A percentile compares a stretch with the other conserved stretches of the same genome.
Evolutionary conservation across 2,113 vertebrate genomes (phyloP).

Genomic region (Megaceryle torquata): DNA sequence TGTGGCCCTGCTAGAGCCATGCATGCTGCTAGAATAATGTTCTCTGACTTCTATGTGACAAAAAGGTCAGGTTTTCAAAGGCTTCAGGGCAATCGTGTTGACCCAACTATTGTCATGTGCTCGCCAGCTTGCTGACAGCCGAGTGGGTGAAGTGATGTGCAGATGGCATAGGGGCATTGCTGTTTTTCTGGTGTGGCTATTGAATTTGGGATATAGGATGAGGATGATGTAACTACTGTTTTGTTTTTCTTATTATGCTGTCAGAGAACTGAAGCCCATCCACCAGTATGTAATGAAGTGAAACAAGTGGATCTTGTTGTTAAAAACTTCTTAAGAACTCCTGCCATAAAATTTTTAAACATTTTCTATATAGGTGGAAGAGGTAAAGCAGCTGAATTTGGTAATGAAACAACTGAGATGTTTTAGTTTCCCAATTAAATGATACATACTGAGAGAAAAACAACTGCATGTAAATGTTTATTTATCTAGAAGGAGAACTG

Average conservation of each 20-base stretch:
- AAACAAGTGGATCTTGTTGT: not conserved
- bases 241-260: not conserved
- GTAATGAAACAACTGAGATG: not conserved
- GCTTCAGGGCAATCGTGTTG: conserved; percentile 34
- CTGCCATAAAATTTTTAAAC: not conserved
- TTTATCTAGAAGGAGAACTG: conserved; percentile 11
- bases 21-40: conserved; percentile 14
- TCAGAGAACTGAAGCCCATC: not conserved
- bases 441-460: not conserved
- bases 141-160: conserved; percentile 15
- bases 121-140: not conserved
- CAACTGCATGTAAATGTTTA: not conserved
- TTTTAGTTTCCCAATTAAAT: not conserved
- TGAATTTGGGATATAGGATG: not conserved
- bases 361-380: not conserved
- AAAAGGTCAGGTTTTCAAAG: conserved; percentile 50
- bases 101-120: not conserved
- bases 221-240: not conserved
- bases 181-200: not conserved
- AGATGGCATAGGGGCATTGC: not conserved
- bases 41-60: conserved; percentile 53
- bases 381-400: not conserved
- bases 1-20: not conserved
- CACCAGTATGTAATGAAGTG: not conserved
- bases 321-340: not conserved